Evolutionary conservation across 1,140 invertebrate genomes (phyloP).

Genomic region (Macrostomum lignano): DNA sequence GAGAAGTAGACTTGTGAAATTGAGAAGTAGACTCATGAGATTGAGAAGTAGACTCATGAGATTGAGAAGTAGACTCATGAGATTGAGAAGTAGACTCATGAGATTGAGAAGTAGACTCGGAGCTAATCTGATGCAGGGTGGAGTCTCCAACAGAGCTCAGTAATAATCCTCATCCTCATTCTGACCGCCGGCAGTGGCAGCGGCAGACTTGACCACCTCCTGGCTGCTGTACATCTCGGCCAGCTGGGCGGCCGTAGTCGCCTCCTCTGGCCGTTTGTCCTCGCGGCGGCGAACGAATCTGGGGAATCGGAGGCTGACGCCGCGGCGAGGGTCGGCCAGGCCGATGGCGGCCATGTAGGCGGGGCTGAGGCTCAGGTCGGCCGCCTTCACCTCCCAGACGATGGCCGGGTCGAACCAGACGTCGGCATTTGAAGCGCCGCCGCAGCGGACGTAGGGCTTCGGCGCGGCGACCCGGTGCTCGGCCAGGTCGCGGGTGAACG

Average conservation of each 20-base stretch:
- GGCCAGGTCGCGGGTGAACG: conserved; percentile 44
- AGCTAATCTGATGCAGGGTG: too few relatives aligned
- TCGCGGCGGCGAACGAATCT: conserved; percentile 65
- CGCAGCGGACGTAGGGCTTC: conserved; percentile 52
- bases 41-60: too few relatives aligned
- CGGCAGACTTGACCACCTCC: conserved; percentile 53
- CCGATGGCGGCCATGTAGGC: conserved; percentile 63
- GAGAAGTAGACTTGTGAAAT: too few relatives aligned
- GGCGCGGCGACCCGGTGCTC: conserved; percentile 41
- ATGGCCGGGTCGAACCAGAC: conserved; percentile 70
- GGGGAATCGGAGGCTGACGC: conserved; percentile 80
- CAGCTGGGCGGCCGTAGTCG: conserved; percentile 46
- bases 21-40: too few relatives aligned
- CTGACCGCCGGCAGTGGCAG: too few relatives aligned
- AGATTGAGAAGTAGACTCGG: too few relatives aligned
- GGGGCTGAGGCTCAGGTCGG: conserved; percentile 81
- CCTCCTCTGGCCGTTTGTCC: conserved; percentile 69
- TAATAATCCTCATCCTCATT: too few relatives aligned
- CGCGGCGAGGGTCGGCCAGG: conserved; percentile 60
- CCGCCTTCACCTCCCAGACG: conserved; percentile 95
- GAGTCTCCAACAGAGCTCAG: too few relatives aligned
- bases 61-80: too few relatives aligned
- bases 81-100: too few relatives aligned
- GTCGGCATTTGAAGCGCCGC: conserved; percentile 47
- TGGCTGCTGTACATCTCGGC: conserved; percentile 54